phyloP scores from a whole-genome alignment of 1,140 invertebrate genomes.

The Maniola jurtina region DNA sequence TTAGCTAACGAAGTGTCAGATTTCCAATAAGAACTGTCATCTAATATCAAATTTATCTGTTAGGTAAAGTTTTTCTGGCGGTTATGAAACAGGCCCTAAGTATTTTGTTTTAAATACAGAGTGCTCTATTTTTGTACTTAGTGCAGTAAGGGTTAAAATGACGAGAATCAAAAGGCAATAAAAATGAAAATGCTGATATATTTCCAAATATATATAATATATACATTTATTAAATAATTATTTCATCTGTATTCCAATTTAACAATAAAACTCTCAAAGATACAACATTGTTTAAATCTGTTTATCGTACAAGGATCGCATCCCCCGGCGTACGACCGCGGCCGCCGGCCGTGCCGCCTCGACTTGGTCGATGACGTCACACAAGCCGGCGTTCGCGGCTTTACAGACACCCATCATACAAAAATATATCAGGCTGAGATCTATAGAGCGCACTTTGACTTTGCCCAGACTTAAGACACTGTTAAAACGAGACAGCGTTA shows the following conservation, averaged over 20 bases:
- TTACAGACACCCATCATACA: conserved; percentile 44
- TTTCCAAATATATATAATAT: conserved; percentile 78
- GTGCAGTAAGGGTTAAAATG: not conserved
- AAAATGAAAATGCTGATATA: conserved; percentile 56
- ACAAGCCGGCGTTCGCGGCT: not conserved
- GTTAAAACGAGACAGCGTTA: too few relatives aligned
- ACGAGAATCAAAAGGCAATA: not conserved
- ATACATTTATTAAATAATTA: conserved; percentile 78
- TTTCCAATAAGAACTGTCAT: too few relatives aligned
- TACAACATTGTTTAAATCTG: conserved; percentile 74
- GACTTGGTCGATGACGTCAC: not conserved
- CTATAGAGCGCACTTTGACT: too few relatives aligned
- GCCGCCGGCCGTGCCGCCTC: not conserved
- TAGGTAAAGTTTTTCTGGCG: too few relatives aligned
- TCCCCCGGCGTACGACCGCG: conserved; percentile 39
- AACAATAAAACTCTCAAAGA: conserved; percentile 78
- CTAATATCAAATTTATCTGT: too few relatives aligned
- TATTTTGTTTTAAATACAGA: not conserved
- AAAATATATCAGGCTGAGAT: too few relatives aligned
- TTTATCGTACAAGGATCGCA: conserved; percentile 64
- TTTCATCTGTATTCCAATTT: conserved; percentile 76
- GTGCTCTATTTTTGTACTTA: not conserved
- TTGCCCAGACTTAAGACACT: too few relatives aligned
- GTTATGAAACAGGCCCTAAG: too few relatives aligned
- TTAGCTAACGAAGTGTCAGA: too few relatives aligned